Evolutionary conservation across 2,797 vertebrate genomes (phyloP), one percentile per base, ranked within the genome.

Genomic region (Phaenicophaeus curvirostris): DNA sequence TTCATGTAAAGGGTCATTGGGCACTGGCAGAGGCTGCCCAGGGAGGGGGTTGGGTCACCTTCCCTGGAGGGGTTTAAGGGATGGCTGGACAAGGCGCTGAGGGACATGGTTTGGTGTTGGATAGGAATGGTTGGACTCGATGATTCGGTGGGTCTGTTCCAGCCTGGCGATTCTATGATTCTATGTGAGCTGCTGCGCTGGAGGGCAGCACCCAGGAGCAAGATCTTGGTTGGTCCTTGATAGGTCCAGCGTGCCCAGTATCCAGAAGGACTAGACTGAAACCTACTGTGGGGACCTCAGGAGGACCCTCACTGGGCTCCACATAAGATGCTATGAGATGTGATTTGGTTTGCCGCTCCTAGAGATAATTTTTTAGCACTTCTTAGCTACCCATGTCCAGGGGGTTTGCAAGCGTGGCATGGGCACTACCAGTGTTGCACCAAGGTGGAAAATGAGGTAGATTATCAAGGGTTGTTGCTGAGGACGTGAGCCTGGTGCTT

Each of bases 251-350:
- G 2, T 5, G 15, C 8, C 69, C 84, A 73, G 68, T 67, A 24
- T 16, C n/a, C 15, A 2, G 41, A 61, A 27, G 27, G 14, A 85
- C 48, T 37, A 27, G 27, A 51, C n/a, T 24, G 15, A 21, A 95
- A 24, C 30, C 9, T 7, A 7, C 5, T 2, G 0, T 1, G 24
- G 50, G 35, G 16, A 39, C 3, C 55, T 37, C 1, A 2, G 18
- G n/a, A n/a, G 13, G 68, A 7, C 11, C 41, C 50, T 57, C 44
- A 2, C 27, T 33, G 14, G 10, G 5, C 8, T 48, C 39, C 28
- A 6, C 13, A 4, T 4, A 42, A 51, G 50, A 6, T 23, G 27
- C 28, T 5, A n/a, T 28, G 53, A 31, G 35, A n/a, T n/a, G 46
- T 3, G 24, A 28, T 82, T 37, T 51, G 17, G 17, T 50, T 63